Evolutionary conservation across 2,888 invertebrate species (phyloP).

Genomic region (Omphaloscelis lunosa): DNA sequence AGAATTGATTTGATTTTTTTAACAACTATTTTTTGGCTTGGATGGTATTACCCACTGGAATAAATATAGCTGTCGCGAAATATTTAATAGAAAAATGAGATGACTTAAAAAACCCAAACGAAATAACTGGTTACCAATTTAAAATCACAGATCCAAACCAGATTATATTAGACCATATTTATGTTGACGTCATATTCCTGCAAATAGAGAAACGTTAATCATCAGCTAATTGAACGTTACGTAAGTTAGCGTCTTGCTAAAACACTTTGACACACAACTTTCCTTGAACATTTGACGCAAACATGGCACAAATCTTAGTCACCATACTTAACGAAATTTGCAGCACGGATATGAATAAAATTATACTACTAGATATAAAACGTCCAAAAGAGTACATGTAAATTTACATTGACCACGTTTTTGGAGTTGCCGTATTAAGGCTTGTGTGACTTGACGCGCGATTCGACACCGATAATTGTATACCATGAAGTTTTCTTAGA

Average conservation of each 20-base stretch:
- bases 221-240: slow-evolving; percentile 21
- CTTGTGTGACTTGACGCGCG: no score
- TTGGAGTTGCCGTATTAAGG: neutral
- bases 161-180: neutral
- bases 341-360: neutral
- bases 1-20: neutral
- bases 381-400: neutral
- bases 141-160: neutral
- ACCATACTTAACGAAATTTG: neutral
- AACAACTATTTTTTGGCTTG: neutral
- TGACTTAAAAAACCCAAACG: slow-evolving; percentile 24
- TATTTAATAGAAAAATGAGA: neutral
- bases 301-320: slow-evolving; percentile 4
- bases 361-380: neutral
- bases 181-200: slow-evolving; percentile 16
- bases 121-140: neutral
- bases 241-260: slow-evolving; percentile 32
- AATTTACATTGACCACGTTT: neutral
- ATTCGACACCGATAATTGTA: no score
- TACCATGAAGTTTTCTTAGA: no score
- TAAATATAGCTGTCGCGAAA: neutral
- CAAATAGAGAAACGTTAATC: slow-evolving; percentile 27
- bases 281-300: neutral
- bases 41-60: neutral
- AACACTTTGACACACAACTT: slow-evolving; percentile 19